Evolutionary conservation across 2,888 invertebrate genomes (phyloP).

Genomic region (Heteropelma amictum): DNA sequence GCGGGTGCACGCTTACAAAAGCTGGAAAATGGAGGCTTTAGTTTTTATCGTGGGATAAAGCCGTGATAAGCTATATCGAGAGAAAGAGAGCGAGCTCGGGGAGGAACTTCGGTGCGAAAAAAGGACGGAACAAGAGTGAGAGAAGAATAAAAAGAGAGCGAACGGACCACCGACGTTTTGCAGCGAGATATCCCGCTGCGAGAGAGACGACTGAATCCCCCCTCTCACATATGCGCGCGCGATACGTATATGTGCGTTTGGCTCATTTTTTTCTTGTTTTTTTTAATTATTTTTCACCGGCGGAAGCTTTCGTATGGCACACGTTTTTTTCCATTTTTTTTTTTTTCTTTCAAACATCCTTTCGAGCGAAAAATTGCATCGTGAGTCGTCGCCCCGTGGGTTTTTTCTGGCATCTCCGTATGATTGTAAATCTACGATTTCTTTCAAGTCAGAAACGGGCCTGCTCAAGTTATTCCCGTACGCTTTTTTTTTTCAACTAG

Average conservation of each 20-base stretch:
- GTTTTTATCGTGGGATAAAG: conserved; percentile 76
- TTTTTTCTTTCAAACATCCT: neutral
- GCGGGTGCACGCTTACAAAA: conserved; percentile 66
- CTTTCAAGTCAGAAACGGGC: neutral
- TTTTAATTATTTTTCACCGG: no score
- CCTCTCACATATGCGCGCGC: conserved; percentile 1
- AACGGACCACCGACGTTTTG: conserved; percentile 58
- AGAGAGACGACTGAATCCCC: conserved; percentile 30
- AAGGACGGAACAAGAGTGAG: conserved; percentile 46
- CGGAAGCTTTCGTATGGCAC: conserved; percentile 35
- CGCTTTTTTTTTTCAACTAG: no score
- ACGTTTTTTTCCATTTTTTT: conserved; percentile 17
- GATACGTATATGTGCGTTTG: conserved; percentile 21
- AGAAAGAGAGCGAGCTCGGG: conserved; percentile 31
- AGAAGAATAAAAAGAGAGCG: conserved; percentile 30
- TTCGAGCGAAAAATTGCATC: conserved; percentile 41
- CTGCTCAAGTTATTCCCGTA: neutral
- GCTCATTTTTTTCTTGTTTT: neutral
- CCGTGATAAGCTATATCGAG: conserved; percentile 75
- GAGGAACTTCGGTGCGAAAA: conserved; percentile 65
- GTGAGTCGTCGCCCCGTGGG: neutral
- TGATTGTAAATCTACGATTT: conserved; percentile 17
- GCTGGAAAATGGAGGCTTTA: conserved; percentile 74
- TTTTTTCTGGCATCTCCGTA: neutral
- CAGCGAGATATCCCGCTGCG: conserved; percentile 50